These are phyloP conservation scores for Ahaetulla prasina DNA, from an alignment of 2,113 vertebrate genomes.

Conservation along the genomic window DNA sequence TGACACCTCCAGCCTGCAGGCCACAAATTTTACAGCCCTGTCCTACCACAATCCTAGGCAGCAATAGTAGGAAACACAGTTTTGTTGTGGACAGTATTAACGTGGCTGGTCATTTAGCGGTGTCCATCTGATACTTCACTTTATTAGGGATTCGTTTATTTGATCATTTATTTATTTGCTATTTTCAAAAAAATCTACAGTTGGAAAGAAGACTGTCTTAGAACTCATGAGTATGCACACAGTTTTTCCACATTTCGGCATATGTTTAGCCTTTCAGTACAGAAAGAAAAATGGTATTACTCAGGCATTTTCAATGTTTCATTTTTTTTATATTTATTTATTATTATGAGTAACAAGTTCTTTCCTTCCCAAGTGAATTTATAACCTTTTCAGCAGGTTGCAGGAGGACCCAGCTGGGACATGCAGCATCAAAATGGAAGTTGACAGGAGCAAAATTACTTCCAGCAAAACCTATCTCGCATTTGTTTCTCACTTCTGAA, in stretches of 20 bases:
- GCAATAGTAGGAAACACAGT: background rate
- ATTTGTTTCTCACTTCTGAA: conserved; percentile 21
- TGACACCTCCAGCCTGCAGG: too few species aligned
- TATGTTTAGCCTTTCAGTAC: background rate
- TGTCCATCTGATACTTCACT: background rate
- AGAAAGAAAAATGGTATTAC: background rate
- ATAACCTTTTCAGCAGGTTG: background rate
- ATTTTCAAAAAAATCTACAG: background rate
- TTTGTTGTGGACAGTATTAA: background rate
- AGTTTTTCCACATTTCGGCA: background rate
- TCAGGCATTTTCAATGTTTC: background rate
- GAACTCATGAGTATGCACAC: background rate
- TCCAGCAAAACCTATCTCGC: background rate
- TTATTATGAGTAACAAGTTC: background rate
- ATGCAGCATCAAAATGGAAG: background rate
- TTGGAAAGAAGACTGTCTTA: background rate
- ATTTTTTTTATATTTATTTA: background rate
- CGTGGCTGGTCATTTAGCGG: background rate
- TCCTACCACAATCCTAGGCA: background rate
- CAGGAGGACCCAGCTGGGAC: background rate
- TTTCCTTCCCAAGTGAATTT: conserved; percentile 5
- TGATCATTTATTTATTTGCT: background rate
- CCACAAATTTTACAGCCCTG: too few species aligned
- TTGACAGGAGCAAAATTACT: conserved; percentile 3
- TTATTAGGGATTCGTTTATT: background rate